Conservation (phyloP, 2,888 invertebrate species). For the Pasiphila rectangulata region DNA sequence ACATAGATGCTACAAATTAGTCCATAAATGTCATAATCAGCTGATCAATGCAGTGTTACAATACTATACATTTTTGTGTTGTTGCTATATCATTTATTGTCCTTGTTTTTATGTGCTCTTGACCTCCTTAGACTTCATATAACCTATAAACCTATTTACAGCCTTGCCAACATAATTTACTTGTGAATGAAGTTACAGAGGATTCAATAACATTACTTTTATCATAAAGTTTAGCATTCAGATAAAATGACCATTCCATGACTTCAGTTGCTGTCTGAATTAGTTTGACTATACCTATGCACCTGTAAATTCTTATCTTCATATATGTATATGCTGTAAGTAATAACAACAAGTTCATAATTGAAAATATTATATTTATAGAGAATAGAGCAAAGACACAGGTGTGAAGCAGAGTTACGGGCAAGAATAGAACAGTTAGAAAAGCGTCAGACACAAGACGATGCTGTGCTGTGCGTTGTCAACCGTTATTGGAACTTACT, state of each 20-base stretch:
- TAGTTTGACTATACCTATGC: too few relatives aligned
- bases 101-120: conserved; percentile 20
- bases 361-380: conserved; percentile 47
- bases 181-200: not conserved
- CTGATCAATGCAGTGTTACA: conserved; percentile 29
- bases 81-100: conserved; percentile 11
- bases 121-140: conserved; percentile 12
- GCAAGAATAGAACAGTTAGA: conserved; percentile 96
- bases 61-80: conserved; percentile 25
- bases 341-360: not conserved
- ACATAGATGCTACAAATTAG: not conserved
- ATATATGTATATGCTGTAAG: not conserved
- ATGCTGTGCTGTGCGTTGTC: conserved; percentile 98
- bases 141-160: conserved; percentile 18
- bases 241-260: too few relatives aligned
- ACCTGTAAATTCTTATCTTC: not conserved
- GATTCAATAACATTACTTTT: too few relatives aligned
- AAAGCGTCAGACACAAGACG: conserved; percentile 97
- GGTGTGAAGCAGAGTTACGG: conserved; percentile 92
- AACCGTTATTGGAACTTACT: conserved; percentile 98
- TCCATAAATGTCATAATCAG: conserved; percentile 34
- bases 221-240: too few relatives aligned
- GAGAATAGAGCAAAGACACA: conserved; percentile 95
- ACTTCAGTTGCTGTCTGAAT: too few relatives aligned
- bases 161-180: not conserved